Evolutionary conservation across 1,140 invertebrate genomes (phyloP), one percentile per base, ranked within the genome.

Genomic region (Heliconius hewitsoni): DNA sequence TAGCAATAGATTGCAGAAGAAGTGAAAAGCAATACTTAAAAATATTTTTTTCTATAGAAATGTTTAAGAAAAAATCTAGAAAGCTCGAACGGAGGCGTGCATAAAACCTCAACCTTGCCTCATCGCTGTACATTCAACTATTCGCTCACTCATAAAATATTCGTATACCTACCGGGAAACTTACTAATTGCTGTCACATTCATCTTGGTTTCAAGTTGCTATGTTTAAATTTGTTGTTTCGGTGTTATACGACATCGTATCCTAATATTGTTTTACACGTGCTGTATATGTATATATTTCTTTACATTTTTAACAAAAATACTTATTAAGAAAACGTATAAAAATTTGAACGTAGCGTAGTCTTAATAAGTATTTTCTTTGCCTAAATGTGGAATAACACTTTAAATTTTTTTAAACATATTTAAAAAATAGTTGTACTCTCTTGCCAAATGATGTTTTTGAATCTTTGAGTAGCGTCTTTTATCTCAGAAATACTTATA

Each of bases 121-220:
- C 71, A 42, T n/a, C n/a, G 39, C 71, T 9, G 34, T 42, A 72
- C 71, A 72, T 72, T 72, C 71, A 72, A 72, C 71, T 72, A 72
- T 72, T n/a, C 39, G 1, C 34, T 18, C 71, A 72, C 30, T 72
- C 71, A 37, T 42, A 72, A 8, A 66, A 66, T 60, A 60, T 30
- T 66, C 30, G 60, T 66, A 30, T 66, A 66, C 60, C 11, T 30
- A 66, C 60, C 3, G 60, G 60, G 60, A 66, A 78, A 73, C 52
- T 73, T 78, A 66, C 52, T 74, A 66, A 78, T 77, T 77, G 71
- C 60, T 75, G 78, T 80, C 81, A 77, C 78, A 82, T 80, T 76
- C 76, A 77, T 80, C 81, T 77, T 82, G 73, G 71, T 77, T 79
- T 76, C 42, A 57, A 73, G 71, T 74, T 27, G 11, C 13, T 23